Conservation (phyloP, 2,888 invertebrate species). For the Clepsis dumicolana region DNA sequence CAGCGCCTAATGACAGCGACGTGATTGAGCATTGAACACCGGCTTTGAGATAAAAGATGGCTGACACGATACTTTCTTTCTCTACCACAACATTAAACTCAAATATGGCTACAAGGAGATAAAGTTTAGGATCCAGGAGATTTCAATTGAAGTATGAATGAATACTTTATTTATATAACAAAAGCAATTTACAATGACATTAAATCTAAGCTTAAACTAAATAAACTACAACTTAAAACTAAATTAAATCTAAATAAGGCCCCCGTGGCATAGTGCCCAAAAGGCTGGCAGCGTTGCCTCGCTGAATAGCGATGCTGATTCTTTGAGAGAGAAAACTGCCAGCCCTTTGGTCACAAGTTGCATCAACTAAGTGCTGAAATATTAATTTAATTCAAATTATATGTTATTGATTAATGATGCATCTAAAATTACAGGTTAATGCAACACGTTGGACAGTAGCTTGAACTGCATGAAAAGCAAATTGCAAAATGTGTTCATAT, state of each 20-base stretch:
- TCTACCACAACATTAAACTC: slow-evolving; percentile 7
- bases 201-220: too few species aligned
- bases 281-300: too few species aligned
- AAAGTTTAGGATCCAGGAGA: neutral
- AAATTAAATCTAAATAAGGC: too few species aligned
- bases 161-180: too few species aligned
- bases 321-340: too few species aligned
- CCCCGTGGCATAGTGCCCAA: too few species aligned
- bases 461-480: neutral
- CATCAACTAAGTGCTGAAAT: too few species aligned
- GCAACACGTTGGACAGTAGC: neutral
- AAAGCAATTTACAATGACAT: too few species aligned
- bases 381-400: too few species aligned
- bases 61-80: slow-evolving; percentile 53
- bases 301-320: too few species aligned
- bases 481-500: neutral
- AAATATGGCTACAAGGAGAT: neutral
- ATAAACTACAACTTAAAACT: too few species aligned
- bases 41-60: slow-evolving; percentile 45
- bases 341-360: too few species aligned
- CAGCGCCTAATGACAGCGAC: slow-evolving; percentile 57
- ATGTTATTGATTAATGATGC: neutral
- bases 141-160: neutral
- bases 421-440: neutral
- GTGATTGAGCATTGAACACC: slow-evolving; percentile 57